Percentiles rank a stretch among this genome's conserved stretches.
Conservation (phyloP, 2,113 vertebrate genomes). For the Gymnocephalus cernua region DNA sequence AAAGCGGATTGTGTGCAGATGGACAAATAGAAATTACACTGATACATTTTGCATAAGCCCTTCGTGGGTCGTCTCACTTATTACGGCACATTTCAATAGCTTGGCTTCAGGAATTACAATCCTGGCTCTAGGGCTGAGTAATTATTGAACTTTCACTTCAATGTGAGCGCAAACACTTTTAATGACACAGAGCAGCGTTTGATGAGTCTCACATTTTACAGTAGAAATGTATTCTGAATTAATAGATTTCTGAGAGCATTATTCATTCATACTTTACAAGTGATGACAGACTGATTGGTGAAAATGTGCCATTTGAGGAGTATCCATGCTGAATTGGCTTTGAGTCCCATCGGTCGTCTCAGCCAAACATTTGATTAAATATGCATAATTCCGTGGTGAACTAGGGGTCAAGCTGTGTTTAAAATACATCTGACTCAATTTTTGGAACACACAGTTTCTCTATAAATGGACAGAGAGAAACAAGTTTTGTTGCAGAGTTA, state of each 20-base stretch:
- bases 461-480: constrained; percentile 29
- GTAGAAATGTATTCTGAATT: constrained; percentile 31
- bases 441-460: constrained; percentile 30
- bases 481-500: constrained; percentile 1
- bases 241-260: constrained; percentile 34
- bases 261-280: constrained; percentile 48
- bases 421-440: constrained; percentile 56
- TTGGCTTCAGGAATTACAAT: constrained; percentile 21
- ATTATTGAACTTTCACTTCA: constrained; percentile 13
- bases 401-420: constrained; percentile 26
- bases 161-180: neutral
- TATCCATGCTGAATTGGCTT: constrained; percentile 50
- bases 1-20: constrained; percentile 70
- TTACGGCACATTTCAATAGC: constrained; percentile 29
- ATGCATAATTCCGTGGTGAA: constrained; percentile 59
- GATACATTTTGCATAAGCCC: constrained; percentile 43
- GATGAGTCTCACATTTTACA: constrained; percentile 28
- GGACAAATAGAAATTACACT: constrained; percentile 67
- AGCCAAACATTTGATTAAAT: constrained; percentile 56
- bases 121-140: constrained; percentile 5
- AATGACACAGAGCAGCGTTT: constrained; percentile 5
- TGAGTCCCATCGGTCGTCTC: neutral
- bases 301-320: constrained; percentile 54
- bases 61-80: constrained; percentile 36
- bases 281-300: constrained; percentile 58